Evolutionary conservation across 2,888 invertebrate genomes (phyloP), one percentile per base, ranked within the genome.

Genomic region (Alloscopus bannaensis): DNA sequence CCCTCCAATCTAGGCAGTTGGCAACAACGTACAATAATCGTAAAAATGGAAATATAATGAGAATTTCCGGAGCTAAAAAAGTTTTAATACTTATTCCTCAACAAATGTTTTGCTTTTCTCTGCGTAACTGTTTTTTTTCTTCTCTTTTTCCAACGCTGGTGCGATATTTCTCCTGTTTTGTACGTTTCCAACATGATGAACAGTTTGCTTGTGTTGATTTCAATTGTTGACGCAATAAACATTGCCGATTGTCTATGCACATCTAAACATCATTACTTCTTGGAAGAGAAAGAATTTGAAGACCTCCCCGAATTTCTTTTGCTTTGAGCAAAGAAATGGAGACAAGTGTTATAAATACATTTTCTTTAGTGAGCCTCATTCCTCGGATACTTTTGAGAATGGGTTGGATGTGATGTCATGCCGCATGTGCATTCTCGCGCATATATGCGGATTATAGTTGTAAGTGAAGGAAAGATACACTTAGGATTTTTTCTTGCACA

Each of bases 31-130:
- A 66, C 47, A 65, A 73, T 73, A 73, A 73, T 73, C 73, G 57
- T 73, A 73, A 73, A 73, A 73, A 73, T 73, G 73, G 73, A 73
- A 73, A 73, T 73, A 47, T 73, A 73, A 73, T 52, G 73, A 73
- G 59, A 65, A 57, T 66, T 73, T 66, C 65, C 73, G 60, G 57
- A 31, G 42, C 52, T 52, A 16, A 22, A 24, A 13, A 22, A 62
- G 59, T 18, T 55, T 24, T 24, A 50, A 50, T 20, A 28, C 24
- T 55, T 55, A 13, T 24, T 31, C 29, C 57, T 6, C 59, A 13
- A 26, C 55, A n/a, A 18, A 50, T 50, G 13, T 13, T 36, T 36
- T 36, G 36, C 36, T 36, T 36, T 36, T 36, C 36, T 13, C 6
- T 36, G 6, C 36, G 36, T 8, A 13, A 36, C 36, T 36, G 36